Conservation (phyloP, 2,888 invertebrate genomes). For the Rotaria macrura region DNA sequence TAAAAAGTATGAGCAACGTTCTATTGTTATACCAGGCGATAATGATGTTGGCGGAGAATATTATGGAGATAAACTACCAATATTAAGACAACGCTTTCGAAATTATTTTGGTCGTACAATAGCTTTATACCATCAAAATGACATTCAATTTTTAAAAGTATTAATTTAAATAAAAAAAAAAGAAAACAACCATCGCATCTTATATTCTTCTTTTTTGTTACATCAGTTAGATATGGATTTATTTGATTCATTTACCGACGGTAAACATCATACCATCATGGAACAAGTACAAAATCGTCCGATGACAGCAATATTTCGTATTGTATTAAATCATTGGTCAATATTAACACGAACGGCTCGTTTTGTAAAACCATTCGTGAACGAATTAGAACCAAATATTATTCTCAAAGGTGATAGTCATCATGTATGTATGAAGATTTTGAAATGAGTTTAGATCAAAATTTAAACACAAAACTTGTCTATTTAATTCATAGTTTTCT, state of each 20-base stretch:
- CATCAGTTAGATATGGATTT: not conserved
- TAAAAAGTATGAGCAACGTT: constrained; percentile 36
- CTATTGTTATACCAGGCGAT: constrained; percentile 77
- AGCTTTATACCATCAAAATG: constrained; percentile 48
- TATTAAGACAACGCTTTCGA: constrained; percentile 57
- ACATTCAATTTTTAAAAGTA: constrained; percentile 50
- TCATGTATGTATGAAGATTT: constrained; percentile 41
- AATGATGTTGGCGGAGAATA: constrained; percentile 93
- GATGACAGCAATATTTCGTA: constrained; percentile 27
- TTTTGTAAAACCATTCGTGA: constrained; percentile 28
- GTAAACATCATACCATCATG: not conserved
- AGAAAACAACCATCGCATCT: constrained; percentile 35
- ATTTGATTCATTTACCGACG: not conserved
- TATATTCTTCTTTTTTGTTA: constrained; percentile 23
- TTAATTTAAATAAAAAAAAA: constrained; percentile 25
- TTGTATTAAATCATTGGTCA: constrained; percentile 42
- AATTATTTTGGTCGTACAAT: constrained; percentile 64
- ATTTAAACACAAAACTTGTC: not conserved
- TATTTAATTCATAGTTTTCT: not conserved
- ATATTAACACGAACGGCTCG: constrained; percentile 27
- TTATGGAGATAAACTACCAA: constrained; percentile 37
- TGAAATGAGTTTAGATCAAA: too few relatives aligned
- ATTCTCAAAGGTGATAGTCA: constrained; percentile 35
- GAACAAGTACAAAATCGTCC: not conserved
- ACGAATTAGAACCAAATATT: constrained; percentile 20